Base-by-base conservation (phyloP, 2,113 vertebrate species). In the Pogonocichla stellata region DNA sequence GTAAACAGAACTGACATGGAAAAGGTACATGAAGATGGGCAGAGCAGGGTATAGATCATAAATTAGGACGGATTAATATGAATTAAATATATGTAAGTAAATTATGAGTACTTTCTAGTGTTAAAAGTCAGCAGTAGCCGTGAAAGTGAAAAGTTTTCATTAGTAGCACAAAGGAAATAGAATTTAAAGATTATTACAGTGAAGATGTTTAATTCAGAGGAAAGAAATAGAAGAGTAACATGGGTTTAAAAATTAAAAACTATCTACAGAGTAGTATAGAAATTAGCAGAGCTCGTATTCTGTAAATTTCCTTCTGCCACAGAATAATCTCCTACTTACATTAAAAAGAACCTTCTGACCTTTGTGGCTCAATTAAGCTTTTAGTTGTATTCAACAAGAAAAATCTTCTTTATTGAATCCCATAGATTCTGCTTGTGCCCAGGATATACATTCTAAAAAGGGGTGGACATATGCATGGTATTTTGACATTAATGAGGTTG, bases 1-100 rank as follows among this genome's bases (percentile, higher is more conserved):
- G 97, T 97, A 98, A 98, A 98, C 97, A 98, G 92, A 95, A 97
- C 90, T 97, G 97, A 97, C 96, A 91, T 88, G 85, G 96, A 97
- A 84, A 93, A 94, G 94, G 84, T 94, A 94, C 92, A 86, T 88
- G 90, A 95, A 95, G 92, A 96, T 96, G 90, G 86, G 66, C 80
- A 95, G 77, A 91, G 82, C 83, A 80, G 90, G 86, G 51, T 93
- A 82, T 79, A 86, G 95, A 71, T 83, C 43, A 1, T 96, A 93
- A 93, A 96, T 96, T 84, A 96, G 70, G 86, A 91, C 60, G 92
- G 72, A 83, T 90, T 89, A 88, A 29, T 92, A 48, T 78, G 77
- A 92, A 89, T 96, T 95, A 94, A 96, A 90, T 83, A 92, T 90
- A 89, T 74, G 87, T 92, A 96, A 96, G 80, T 90, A 88, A 93